Evolutionary conservation across 1,140 invertebrate genomes (phyloP).

Genomic region (Bombyx mandarina): DNA sequence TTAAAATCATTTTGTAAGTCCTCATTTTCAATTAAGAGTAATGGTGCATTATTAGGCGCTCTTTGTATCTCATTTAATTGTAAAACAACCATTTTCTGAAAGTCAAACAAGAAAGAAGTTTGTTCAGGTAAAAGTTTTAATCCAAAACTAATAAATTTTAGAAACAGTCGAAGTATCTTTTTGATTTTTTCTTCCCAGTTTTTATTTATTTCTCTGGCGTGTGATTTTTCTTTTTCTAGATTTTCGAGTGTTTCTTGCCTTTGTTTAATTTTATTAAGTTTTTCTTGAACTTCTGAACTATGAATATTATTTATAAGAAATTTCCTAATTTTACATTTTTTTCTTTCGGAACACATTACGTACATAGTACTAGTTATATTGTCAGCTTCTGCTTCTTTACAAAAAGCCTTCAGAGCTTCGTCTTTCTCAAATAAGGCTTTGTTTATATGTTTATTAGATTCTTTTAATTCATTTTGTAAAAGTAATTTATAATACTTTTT

Average conservation of each 20-base stretch:
- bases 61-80: constrained; percentile 55
- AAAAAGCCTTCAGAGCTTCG: constrained; percentile 44
- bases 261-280: constrained; percentile 38
- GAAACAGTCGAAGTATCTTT: constrained; percentile 47
- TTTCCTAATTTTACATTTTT: constrained; percentile 53
- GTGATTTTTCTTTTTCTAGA: constrained; percentile 29
- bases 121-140: constrained; percentile 57
- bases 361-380: constrained; percentile 53
- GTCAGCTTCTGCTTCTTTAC: constrained; percentile 42
- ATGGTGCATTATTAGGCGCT: constrained; percentile 17
- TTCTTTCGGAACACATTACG: constrained; percentile 53
- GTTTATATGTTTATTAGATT: constrained; percentile 33
- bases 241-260: constrained; percentile 27
- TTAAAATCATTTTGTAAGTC: constrained; percentile 30
- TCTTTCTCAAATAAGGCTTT: constrained; percentile 38
- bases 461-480: constrained; percentile 35
- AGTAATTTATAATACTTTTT: constrained; percentile 47
- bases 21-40: constrained; percentile 37
- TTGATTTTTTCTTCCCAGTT: constrained; percentile 53
- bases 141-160: constrained; percentile 57
- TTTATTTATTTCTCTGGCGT: constrained; percentile 37
- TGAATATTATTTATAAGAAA: constrained; percentile 44
- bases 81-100: constrained; percentile 53
- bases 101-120: constrained; percentile 49
- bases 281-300: constrained; percentile 30